phyloP scores from a whole-genome alignment of 2,797 vertebrate genomes.

The Podarcis siculus region DNA sequence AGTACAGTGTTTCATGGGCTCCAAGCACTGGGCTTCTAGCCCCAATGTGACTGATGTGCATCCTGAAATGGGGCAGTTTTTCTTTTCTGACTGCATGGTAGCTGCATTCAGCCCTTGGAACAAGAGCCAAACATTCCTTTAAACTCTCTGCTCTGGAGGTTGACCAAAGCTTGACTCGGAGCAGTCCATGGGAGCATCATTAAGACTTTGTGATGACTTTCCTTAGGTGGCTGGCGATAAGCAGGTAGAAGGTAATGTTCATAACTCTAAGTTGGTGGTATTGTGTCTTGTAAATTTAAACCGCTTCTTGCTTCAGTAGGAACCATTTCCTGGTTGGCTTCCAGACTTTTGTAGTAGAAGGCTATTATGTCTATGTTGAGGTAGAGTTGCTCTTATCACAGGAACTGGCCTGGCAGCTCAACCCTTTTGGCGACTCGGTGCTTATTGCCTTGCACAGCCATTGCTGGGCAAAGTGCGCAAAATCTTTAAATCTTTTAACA shows the following conservation, averaged over 20 bases:
- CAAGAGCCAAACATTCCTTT: too few species aligned
- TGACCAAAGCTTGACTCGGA: background rate
- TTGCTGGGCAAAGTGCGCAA: slow-evolving; percentile 50
- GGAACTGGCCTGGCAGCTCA: background rate
- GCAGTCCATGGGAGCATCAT: too few species aligned
- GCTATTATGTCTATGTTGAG: too few species aligned
- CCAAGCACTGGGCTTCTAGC: too few species aligned
- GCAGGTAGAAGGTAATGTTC: background rate
- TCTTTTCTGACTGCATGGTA: too few species aligned
- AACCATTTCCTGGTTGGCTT: too few species aligned
- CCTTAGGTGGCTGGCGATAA: background rate
- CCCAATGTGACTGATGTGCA: too few species aligned
- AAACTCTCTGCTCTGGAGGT: background rate
- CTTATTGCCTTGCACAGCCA: slow-evolving; percentile 38
- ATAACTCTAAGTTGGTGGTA: background rate
- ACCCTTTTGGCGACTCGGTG: background rate
- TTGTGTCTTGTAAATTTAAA: too few species aligned
- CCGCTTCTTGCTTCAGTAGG: background rate
- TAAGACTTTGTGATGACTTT: background rate
- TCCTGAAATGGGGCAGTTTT: too few species aligned
- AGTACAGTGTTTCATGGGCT: too few species aligned
- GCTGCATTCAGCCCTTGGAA: too few species aligned
- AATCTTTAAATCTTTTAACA: slow-evolving; percentile 62
- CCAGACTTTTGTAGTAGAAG: background rate
- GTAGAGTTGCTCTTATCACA: background rate